These are phyloP conservation scores for Sminthurinus aureus DNA, from an alignment of 2,888 invertebrate genomes.

Conservation along the genomic window DNA sequence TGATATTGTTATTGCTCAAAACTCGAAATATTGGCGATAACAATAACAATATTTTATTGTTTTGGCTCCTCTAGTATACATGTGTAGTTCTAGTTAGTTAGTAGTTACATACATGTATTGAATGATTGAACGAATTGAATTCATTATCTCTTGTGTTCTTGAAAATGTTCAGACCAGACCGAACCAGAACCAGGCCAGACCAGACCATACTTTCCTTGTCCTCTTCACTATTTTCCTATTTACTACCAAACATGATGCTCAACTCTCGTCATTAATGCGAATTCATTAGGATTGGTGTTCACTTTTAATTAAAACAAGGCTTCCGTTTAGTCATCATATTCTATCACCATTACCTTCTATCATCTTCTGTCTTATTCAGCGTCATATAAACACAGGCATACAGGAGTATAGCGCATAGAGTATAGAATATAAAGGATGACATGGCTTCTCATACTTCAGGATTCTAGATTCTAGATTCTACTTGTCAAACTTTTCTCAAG, in stretches of 20 bases:
- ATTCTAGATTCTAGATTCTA: conserved; percentile 23
- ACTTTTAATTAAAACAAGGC: conserved; percentile 51
- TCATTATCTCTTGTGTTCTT: not conserved
- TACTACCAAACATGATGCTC: not conserved
- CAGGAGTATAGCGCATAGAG: too few relatives aligned
- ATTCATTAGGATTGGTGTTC: conserved; percentile 52
- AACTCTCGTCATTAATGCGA: conserved; percentile 26
- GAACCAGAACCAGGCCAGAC: too few relatives aligned
- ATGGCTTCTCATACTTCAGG: conserved; percentile 1
- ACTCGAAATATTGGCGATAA: too few relatives aligned
- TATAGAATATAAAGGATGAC: too few relatives aligned
- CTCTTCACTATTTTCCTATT: not conserved
- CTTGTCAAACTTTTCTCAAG: conserved; percentile 20
- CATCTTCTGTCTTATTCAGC: conserved; percentile 8
- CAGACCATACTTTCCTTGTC: not conserved
- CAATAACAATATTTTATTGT: too few relatives aligned
- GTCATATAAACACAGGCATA: too few relatives aligned
- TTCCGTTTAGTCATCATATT: conserved; percentile 36
- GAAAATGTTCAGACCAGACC: not conserved
- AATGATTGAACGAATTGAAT: not conserved
- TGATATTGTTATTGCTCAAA: too few relatives aligned
- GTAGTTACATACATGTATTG: too few relatives aligned
- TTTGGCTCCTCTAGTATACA: too few relatives aligned
- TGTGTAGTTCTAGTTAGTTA: too few relatives aligned
- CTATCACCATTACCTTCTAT: conserved; percentile 13